Evolutionary conservation across 2,797 vertebrate species (phyloP).

Genomic region (Halcyon chelicuti): DNA sequence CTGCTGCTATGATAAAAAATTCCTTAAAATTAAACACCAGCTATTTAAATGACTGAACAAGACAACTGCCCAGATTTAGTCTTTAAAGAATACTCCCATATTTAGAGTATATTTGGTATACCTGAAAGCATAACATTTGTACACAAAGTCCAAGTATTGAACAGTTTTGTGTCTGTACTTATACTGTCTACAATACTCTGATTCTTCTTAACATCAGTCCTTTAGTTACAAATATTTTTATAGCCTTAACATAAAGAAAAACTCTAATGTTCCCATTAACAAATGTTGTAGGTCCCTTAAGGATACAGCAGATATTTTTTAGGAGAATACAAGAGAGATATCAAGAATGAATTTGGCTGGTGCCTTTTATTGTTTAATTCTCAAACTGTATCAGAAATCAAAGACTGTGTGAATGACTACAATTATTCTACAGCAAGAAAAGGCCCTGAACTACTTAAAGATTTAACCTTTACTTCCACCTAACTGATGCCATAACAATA

Average conservation of each 20-base stretch:
- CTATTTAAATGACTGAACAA: neutral
- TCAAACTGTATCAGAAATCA: constrained; percentile 56
- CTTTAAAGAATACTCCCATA: neutral
- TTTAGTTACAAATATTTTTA: neutral
- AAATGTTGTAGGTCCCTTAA: neutral
- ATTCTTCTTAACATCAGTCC: neutral
- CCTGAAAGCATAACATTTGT: neutral
- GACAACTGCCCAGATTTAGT: neutral
- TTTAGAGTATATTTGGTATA: neutral
- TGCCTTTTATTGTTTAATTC: constrained; percentile 18
- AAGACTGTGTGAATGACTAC: constrained; percentile 40
- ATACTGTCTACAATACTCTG: neutral
- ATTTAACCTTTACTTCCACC: constrained; percentile 81
- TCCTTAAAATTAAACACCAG: constrained; percentile 18
- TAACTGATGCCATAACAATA: constrained; percentile 80
- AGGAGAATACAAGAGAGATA: constrained; percentile 28
- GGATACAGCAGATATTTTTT: neutral
- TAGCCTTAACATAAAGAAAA: neutral
- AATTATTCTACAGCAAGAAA: constrained; percentile 73
- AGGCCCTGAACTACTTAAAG: constrained; percentile 79
- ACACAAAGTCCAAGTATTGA: neutral
- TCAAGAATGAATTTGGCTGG: constrained; percentile 7
- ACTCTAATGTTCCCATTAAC: neutral
- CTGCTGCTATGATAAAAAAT: neutral
- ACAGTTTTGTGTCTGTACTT: neutral